A percentile compares a stretch with the other conserved stretches of the same genome.
Evolutionary conservation across 2,113 vertebrate species (phyloP).

Genomic region (Oxyruncus cristatus): DNA sequence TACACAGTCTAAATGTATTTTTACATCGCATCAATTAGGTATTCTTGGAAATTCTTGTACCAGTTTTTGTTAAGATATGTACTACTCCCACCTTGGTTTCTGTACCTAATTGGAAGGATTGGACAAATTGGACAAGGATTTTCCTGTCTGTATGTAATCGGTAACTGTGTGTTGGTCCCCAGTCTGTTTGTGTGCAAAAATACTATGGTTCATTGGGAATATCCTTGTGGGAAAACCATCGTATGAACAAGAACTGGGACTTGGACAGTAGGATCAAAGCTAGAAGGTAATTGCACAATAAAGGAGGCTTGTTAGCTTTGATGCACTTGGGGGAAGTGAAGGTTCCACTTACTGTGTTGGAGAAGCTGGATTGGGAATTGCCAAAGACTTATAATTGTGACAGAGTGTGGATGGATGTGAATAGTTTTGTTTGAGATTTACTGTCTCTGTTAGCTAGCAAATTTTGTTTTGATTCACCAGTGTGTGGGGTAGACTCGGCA

Average conservation of each 20-base stretch:
- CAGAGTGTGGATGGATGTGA: background rate
- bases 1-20: background rate
- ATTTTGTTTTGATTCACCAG: background rate
- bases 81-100: background rate
- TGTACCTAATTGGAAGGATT: background rate
- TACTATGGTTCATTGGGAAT: background rate
- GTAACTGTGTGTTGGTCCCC: background rate
- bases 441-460: background rate
- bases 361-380: background rate
- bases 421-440: background rate
- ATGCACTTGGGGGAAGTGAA: background rate
- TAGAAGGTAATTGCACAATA: background rate
- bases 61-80: background rate
- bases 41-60: background rate
- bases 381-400: background rate
- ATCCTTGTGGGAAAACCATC: background rate
- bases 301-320: slow-evolving; percentile 13
- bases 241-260: background rate
- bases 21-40: background rate
- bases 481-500: background rate
- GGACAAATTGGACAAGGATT: background rate
- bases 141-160: background rate
- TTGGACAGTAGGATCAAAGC: slow-evolving; percentile 20
- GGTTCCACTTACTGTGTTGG: background rate
- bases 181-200: background rate